Conservation (phyloP, 2,113 vertebrate genomes). For the Ciconia maguari region DNA sequence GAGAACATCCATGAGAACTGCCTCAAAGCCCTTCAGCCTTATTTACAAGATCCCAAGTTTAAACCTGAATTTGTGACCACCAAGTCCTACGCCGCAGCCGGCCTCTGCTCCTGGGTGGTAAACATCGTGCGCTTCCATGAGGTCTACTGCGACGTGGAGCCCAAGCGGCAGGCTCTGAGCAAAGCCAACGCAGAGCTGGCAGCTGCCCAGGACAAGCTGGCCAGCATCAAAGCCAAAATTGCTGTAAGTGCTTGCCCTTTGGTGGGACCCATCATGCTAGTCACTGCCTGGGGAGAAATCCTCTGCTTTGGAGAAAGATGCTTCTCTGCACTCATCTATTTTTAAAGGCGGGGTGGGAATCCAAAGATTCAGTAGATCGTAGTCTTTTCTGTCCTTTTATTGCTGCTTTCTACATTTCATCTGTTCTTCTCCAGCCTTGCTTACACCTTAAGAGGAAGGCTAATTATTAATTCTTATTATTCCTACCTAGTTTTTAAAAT, state of each 20-base stretch:
- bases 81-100: constrained; percentile 86
- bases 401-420: not conserved
- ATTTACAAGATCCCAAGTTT: constrained; percentile 89
- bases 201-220: constrained; percentile 88
- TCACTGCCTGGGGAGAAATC: not conserved
- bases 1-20: constrained; percentile 92
- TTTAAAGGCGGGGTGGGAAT: not conserved
- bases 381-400: not conserved
- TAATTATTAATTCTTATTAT: not conserved
- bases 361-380: too few relatives aligned
- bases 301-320: not conserved
- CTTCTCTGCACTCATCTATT: not conserved
- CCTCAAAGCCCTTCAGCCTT: constrained; percentile 89
- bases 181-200: constrained; percentile 87
- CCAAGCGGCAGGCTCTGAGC: constrained; percentile 87
- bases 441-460: not conserved
- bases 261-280: accelerated
- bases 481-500: not conserved
- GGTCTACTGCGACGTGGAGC: constrained; percentile 91
- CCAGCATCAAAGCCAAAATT: constrained; percentile 87
- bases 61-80: constrained; percentile 85
- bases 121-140: constrained; percentile 88
- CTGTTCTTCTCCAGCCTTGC: not conserved
- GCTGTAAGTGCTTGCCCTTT: constrained; percentile 76
- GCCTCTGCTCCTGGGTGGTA: constrained; percentile 96